Percentiles rank a stretch among this genome's conserved stretches.
Evolutionary conservation across 2,888 invertebrate species (phyloP).

Genomic region (Lasioglossum malachurum): DNA sequence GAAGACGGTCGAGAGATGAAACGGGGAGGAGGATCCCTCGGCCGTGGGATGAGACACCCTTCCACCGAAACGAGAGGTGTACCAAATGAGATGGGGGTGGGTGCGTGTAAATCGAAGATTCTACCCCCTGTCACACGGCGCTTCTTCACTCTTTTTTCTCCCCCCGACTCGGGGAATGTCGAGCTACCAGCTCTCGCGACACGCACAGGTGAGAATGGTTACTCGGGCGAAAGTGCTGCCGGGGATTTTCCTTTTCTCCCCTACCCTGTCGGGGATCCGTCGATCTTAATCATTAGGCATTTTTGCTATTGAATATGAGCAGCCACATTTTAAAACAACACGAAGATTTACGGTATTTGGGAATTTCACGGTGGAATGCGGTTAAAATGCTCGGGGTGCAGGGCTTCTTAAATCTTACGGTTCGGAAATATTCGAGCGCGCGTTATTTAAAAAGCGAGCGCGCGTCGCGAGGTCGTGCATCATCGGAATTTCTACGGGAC

Average conservation of each 20-base stretch:
- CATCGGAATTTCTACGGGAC: slow-evolving; percentile 34
- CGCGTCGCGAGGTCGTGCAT: slow-evolving; percentile 29
- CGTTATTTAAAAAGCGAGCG: slow-evolving; percentile 31
- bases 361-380: slow-evolving; percentile 17
- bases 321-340: not conserved
- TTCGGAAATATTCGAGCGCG: slow-evolving; percentile 26
- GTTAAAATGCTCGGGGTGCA: slow-evolving; percentile 7
- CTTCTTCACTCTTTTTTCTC: not conserved
- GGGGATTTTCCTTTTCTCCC: not conserved
- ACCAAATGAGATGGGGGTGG: slow-evolving; percentile 44
- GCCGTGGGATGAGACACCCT: slow-evolving; percentile 22
- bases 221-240: not conserved
- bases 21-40: not conserved
- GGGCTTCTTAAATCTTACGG: slow-evolving; percentile 29
- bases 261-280: not conserved
- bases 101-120: slow-evolving; percentile 36
- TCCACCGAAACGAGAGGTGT: slow-evolving; percentile 28
- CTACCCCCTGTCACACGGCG: not conserved
- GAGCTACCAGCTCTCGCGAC: not conserved
- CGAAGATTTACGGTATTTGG: not conserved
- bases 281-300: not conserved
- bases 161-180: not conserved
- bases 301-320: not conserved
- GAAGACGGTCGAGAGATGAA: slow-evolving; percentile 12
- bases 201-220: slow-evolving; percentile 10